Base-by-base conservation (phyloP, 2,113 vertebrate genomes). In the Synchiropus splendidus region DNA sequence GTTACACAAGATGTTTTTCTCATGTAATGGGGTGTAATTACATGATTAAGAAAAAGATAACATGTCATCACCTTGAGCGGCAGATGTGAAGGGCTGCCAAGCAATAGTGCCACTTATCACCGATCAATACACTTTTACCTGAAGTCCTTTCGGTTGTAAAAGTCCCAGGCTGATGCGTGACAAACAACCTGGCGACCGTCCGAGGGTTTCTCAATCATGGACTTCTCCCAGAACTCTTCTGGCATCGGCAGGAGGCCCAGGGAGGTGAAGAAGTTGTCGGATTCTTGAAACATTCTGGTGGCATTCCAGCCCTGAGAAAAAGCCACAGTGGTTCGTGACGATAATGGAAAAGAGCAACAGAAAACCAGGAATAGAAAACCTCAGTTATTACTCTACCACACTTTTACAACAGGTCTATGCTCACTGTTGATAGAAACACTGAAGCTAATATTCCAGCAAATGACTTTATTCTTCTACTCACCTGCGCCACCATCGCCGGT, bases 151-250 rank as follows among this genome's bases (percentile, higher is more conserved):
- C 89, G 82, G 78, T 99, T 99, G 72, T 90, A 94, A 80, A 99
- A 99, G 76, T 99, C 95, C 94, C 94, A 99, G 13, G 95, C 95
- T 0, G 94, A 98, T 12, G 95, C 94, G 0, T 99, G 95, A 16
- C 95, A 99, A 52, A 98, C 92, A 58, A 98, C 94, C 44, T 97
- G 83, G 3, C 88, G 78, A 2, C 86, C 88, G 0, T 93, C 90
- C 87, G 89, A 51, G 0, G 95, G 95, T 39, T 97, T 99, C 63
- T 89, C 88, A 62, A 99, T 68, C 95, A 99, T 97, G 2, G 95
- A 97, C 35, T 86, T 72, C 0, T 75, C 1, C 95, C 95, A 99
- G 56, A 99, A 99, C 31, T 89, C 89, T 0, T 51, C 15, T 0
- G 88, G 87, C 86, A 93, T 86, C 0, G 86, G 78, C 37, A 88